Evolutionary conservation across 2,888 invertebrate genomes (phyloP), one percentile per base, ranked within the genome.

Genomic region (Ectobius pallidus): DNA sequence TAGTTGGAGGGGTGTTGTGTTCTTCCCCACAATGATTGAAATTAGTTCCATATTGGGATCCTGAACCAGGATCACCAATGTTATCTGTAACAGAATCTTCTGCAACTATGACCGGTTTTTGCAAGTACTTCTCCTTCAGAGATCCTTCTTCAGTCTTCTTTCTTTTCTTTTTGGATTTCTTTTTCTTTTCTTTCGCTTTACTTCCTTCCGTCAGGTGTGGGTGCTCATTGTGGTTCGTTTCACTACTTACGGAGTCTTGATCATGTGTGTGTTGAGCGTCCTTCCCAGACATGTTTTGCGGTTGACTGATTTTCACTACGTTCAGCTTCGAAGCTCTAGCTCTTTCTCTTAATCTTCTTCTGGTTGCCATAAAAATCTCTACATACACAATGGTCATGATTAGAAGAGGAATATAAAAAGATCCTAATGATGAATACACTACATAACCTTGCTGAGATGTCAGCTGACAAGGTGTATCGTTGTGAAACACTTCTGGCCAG

Each of bases 321-420:
- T 93, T 92, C 70, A 93, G 87, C 82, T 92, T 91, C 3, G 94
- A 92, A 25, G 94, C 94, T 79, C 92, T 89, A 39, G 95, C 94
- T 25, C 96, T 87, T 80, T 95, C 94, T 6, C 96, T 85, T 39
- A 96, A 84, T 74, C 98, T 86, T 78, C 94, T 88, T 75, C 95
- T 88, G 1, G 97, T 97, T 1, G 98, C 97, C 78, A 96, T 87
- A 83, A 94, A 99, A 80, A 99, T 98, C 86, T 97, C 96, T 75
- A 96, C 89, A 83, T 99, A 98, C 11, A 98, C 97, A 81, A 95
- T 92, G 70, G 96, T 93, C 97, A 99, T 97, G 79, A 98, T 93
- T 74, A 94, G 85, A 78, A 98, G 84, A 0, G 98, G 97, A 78
- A 97, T 95, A 85, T 93, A 98, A 86, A 98, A 98, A 0, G 97